Conservation (phyloP, 2,888 invertebrate genomes). For the Hirtodrosophila duncani region DNA sequence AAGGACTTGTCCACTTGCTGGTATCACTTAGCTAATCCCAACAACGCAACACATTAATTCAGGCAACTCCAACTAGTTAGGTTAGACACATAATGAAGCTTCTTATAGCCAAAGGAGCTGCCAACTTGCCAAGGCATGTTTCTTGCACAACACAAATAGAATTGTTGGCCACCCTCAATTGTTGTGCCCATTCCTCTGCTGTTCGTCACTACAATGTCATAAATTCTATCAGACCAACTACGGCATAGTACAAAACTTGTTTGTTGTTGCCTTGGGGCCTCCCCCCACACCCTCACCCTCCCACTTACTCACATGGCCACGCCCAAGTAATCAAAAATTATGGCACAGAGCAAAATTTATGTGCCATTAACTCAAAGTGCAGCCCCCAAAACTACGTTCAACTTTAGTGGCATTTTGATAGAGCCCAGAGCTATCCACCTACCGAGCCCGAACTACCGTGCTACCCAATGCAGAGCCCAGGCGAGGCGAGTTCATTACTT, state of each 20-base stretch:
- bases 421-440: constrained; percentile 40
- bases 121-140: background rate
- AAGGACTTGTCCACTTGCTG: no score
- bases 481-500: constrained; percentile 49
- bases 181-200: background rate
- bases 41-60: no score
- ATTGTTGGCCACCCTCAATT: constrained; percentile 1
- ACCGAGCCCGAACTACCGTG: background rate
- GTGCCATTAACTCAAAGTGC: constrained; percentile 66
- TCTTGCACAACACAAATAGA: background rate
- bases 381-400: constrained; percentile 22
- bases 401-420: constrained; percentile 50
- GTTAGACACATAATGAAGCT: no score
- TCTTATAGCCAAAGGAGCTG: no score
- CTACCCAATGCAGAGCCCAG: background rate
- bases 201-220: constrained; percentile 21
- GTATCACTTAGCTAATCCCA: no score
- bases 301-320: constrained; percentile 19
- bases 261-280: constrained; percentile 26
- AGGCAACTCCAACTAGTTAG: no score
- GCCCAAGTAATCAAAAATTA: constrained; percentile 66
- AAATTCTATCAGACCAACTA: constrained; percentile 36
- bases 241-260: background rate
- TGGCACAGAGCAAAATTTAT: constrained; percentile 57
- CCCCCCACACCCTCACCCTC: constrained; percentile 14